Evolutionary conservation across 2,113 vertebrate species (phyloP).

Genomic region (Serilophus lunatus): DNA sequence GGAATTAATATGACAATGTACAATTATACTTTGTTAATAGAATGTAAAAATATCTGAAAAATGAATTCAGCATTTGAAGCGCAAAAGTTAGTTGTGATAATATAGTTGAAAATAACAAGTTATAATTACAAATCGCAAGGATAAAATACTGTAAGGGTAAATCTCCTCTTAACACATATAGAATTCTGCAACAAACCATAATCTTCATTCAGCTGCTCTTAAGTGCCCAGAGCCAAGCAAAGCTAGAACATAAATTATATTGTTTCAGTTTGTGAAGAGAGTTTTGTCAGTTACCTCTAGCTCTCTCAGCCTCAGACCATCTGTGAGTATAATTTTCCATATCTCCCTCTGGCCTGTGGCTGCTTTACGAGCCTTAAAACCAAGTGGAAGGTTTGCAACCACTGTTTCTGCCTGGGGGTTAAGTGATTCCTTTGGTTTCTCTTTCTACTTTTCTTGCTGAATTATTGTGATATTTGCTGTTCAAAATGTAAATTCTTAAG

Average conservation of each 20-base stretch:
- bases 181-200: neutral
- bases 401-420: neutral
- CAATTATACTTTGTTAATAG: neutral
- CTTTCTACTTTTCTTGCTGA: neutral
- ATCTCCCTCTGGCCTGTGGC: neutral
- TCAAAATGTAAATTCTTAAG: neutral
- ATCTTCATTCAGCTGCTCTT: neutral
- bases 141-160: neutral
- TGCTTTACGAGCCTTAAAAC: slow-evolving; percentile 16
- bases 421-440: neutral
- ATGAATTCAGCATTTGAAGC: neutral
- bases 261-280: slow-evolving; percentile 4
- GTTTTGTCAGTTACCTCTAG: slow-evolving; percentile 31
- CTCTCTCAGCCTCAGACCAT: neutral
- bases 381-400: slow-evolving; percentile 2
- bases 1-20: neutral
- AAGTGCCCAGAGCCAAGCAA: neutral
- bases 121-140: neutral
- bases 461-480: neutral
- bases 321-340: slow-evolving; percentile 14
- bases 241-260: neutral
- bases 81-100: neutral
- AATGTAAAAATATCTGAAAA: neutral
- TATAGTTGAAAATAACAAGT: neutral
- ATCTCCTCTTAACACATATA: neutral